phyloP scores from a whole-genome alignment of 2,888 invertebrate species.

The Limnephilus lunatus region DNA sequence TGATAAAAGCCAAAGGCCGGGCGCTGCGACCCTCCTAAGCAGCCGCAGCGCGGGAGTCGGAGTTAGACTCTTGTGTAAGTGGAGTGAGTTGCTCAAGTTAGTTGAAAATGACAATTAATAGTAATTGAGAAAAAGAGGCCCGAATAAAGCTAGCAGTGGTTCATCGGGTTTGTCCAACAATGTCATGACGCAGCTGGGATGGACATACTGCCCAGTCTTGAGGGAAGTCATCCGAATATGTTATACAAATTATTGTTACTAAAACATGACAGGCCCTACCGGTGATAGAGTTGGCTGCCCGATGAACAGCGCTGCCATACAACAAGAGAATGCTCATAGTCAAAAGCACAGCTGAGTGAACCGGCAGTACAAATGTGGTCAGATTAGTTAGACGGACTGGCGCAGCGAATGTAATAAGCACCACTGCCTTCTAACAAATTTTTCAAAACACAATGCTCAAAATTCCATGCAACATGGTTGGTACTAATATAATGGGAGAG shows the following conservation, averaged over 20 bases:
- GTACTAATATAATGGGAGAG: background rate
- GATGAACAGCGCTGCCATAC: no score
- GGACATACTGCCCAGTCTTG: no score
- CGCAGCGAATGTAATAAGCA: background rate
- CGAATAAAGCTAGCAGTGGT: no score
- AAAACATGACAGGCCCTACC: no score
- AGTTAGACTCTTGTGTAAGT: slow-evolving; percentile 73
- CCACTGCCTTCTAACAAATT: background rate
- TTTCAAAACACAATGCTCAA: background rate
- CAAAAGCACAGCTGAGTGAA: no score
- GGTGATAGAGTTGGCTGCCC: no score
- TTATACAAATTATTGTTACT: background rate
- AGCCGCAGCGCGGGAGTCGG: slow-evolving; percentile 81
- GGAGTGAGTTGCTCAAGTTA: slow-evolving; percentile 71
- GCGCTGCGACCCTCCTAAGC: slow-evolving; percentile 82
- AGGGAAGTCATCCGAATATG: slow-evolving; percentile 65
- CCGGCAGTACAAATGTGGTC: no score
- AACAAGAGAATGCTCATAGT: no score
- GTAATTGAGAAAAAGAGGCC: no score
- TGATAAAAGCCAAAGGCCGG: slow-evolving; percentile 69
- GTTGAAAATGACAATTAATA: background rate
- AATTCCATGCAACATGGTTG: background rate
- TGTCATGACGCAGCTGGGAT: no score
- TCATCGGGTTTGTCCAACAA: no score
- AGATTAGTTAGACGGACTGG: background rate